Base-by-base conservation (phyloP, 2,113 vertebrate species). In the Nothocercus nigrocapillus region DNA sequence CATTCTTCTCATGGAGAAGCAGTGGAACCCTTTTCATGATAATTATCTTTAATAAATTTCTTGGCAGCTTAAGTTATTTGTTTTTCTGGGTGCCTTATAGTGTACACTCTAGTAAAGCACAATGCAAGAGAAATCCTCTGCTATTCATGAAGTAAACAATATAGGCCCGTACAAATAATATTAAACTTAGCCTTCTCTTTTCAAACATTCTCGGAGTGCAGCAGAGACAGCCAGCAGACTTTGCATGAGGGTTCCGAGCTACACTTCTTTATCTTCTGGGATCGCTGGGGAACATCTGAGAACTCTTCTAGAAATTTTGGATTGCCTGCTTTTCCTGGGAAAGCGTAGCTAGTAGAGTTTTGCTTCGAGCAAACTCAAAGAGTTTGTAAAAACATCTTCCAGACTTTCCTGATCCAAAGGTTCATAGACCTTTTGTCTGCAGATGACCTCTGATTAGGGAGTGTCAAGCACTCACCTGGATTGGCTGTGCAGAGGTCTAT, bases 91-190 rank as follows among this genome's bases (percentile, higher is more conserved):
- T 89, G 90, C 87, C 54, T 90, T 91, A 95, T 92, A 91, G 17
- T 25, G 14, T 91, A 94, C 93, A 91, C 96, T 93, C 85, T 95
- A 95, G 94, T 88, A 67, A 95, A 86, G 69, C 88, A 90, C 90
- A 89, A 92, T 82, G 80, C 51, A 73, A 30, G 51, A 85, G 45
- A 58, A 30, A 32, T 18, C 66, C 24, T 19, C 67, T 42, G 63
- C 36, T 58, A 32, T 64, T 36, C n/a, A 32, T 20, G 54, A 81
- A 62, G 18, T 21, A 28, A 82, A 34, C 53, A 44, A 47, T 27
- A 42, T 58, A 44, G 40, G n/a, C 25, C 40, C 69, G 54, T 38
- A 53, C 13, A 38, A 40, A 27, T 28, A 72, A 73, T 40, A 38
- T 38, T 72, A 51, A 24, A 63, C 20, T 38, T 70, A n/a, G 24